phyloP scores from a whole-genome alignment of 2,797 vertebrate species.

The Smutsia gigantea region DNA sequence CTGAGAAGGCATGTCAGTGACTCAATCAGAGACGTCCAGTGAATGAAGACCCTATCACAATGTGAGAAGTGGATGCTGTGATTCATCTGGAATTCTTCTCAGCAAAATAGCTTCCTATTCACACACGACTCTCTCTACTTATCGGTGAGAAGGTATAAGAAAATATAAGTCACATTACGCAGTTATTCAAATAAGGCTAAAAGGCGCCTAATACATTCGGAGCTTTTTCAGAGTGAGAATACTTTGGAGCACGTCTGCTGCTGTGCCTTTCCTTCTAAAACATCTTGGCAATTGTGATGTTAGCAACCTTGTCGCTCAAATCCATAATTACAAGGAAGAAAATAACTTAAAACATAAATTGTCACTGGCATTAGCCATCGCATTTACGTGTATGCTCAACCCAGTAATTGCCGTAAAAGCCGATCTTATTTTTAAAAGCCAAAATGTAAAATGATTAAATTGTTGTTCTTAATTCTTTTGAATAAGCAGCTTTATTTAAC shows the following conservation, averaged over 20 bases:
- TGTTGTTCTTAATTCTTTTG: constrained; percentile 49
- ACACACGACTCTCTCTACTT: neutral
- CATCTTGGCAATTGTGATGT: constrained; percentile 12
- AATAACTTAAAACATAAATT: constrained; percentile 74
- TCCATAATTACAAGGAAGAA: constrained; percentile 70
- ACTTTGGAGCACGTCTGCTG: constrained; percentile 24
- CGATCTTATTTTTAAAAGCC: constrained; percentile 46
- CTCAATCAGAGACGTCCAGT: neutral
- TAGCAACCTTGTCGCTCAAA: constrained; percentile 71
- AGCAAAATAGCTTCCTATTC: constrained; percentile 20
- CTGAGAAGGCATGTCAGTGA: neutral
- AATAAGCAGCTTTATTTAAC: constrained; percentile 50
- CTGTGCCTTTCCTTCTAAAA: constrained; percentile 53
- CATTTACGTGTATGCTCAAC: constrained; percentile 64
- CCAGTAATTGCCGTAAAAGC: constrained; percentile 68
- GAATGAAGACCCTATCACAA: neutral
- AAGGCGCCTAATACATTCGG: constrained; percentile 46
- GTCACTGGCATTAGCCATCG: constrained; percentile 52
- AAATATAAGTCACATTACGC: constrained; percentile 23
- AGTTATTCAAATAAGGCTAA: constrained; percentile 55
- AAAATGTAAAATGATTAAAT: constrained; percentile 70
- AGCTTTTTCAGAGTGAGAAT: neutral
- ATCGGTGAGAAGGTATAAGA: constrained; percentile 17
- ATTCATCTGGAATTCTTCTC: constrained; percentile 11
- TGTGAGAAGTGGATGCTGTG: neutral